Base-by-base conservation (phyloP, 2,113 vertebrate genomes). In the Mystacornis crossleyi region DNA sequence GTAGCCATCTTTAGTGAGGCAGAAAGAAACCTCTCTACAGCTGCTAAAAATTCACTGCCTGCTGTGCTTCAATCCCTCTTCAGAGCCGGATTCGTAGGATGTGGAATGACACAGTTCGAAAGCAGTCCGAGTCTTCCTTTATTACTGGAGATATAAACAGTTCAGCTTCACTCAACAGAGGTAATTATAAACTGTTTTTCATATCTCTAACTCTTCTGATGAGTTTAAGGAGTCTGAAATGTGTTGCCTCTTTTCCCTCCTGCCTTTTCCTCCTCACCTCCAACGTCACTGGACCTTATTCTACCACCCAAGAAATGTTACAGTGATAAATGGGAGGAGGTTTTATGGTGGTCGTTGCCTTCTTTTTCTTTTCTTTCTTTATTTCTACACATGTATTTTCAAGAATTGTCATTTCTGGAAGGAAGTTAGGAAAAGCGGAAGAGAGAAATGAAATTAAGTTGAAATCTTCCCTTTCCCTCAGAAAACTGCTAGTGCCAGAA, bases 61-160 rank as follows among this genome's bases (percentile, higher is more conserved):
- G 47, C 94, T 96, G 72, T 94, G 83, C 81, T 95, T 97, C 91
- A 95, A 92, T 89, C 78, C 94, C 83, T 89, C 70, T 91, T 81
- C 98, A 99, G 99, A 99, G 99, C 96, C 99, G 99, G 74, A 99
- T 99, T 97, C 99, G 99, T 88, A 99, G 99, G 93, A 99, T 99
- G 99, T 99, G 99, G 99, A 99, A 99, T 79, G 99, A 99, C 98
- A 99, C 99, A 1, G 99, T 99, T 93, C 98, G 99, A 96, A 99
- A 99, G 92, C 99, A 99, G 98, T 99, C 99, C 0, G 99, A 99
- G 97, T 99, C 99, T 77, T 99, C 99, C 94, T 99, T 99, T 96
- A 99, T 99, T 97, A 99, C 99, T 54, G 99, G 99, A 70, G 99
- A 99, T 98, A 99, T 99, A 98, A 99, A 99, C 98, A 99, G 99